phyloP scores from a whole-genome alignment of 2,113 vertebrate genomes.

The Arothron firmamentum region DNA sequence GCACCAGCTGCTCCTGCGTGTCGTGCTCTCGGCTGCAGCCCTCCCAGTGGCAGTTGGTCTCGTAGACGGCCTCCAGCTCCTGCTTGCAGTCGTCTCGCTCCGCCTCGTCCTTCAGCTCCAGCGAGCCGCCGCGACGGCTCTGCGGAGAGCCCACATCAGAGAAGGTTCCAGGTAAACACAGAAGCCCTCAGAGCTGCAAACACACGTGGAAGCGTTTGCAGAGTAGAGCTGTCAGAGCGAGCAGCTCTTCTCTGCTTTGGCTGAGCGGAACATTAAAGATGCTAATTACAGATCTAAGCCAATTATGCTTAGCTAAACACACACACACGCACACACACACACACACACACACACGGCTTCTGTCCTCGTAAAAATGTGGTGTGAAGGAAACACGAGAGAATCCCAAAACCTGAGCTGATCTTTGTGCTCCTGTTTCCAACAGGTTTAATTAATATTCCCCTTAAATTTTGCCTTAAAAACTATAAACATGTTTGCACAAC shows the following conservation, averaged over 20 bases:
- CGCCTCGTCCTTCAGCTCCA: slow-evolving; percentile 87
- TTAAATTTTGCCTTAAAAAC: too few species aligned
- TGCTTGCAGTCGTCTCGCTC: slow-evolving; percentile 92
- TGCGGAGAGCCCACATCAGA: slow-evolving; percentile 12
- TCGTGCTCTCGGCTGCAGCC: slow-evolving; percentile 90
- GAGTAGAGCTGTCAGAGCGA: neutral
- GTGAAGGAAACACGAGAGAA: neutral
- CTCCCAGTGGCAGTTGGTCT: slow-evolving; percentile 97
- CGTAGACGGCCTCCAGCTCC: slow-evolving; percentile 88
- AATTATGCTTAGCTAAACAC: neutral
- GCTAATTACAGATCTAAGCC: slow-evolving; percentile 21
- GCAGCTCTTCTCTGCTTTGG: slow-evolving; percentile 28
- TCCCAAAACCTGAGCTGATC: too few species aligned
- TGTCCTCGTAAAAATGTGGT: slow-evolving; percentile 17
- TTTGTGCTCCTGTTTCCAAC: too few species aligned
- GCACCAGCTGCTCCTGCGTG: slow-evolving; percentile 94
- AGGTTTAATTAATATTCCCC: too few species aligned
- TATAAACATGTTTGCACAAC: too few species aligned
- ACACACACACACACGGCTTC: slow-evolving; percentile 6
- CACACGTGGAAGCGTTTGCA: slow-evolving; percentile 19
- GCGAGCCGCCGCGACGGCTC: slow-evolving; percentile 78
- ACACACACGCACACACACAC: slow-evolving; percentile 13
- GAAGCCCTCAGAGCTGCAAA: neutral
- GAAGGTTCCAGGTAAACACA: neutral
- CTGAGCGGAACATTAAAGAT: slow-evolving; percentile 1